Evolutionary conservation across 1,140 invertebrate species (phyloP), one percentile per base, ranked within the genome.

Genomic region (Zaprionus ghesquierei): DNA sequence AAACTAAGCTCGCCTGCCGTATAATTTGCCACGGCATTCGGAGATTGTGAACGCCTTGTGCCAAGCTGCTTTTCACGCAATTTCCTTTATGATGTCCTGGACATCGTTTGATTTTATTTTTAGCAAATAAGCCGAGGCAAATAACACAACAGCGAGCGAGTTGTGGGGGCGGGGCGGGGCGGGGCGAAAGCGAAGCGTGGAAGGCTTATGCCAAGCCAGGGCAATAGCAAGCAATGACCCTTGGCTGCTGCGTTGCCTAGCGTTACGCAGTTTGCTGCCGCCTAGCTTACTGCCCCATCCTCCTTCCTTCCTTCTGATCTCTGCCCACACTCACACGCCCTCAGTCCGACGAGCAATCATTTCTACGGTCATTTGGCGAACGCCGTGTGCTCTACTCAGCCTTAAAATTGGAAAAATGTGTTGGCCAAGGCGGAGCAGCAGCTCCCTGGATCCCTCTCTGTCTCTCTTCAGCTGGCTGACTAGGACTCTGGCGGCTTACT

Each of bases 351-450:
- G 61, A 79, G 82, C 82, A 87, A 87, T 87, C 84, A 87, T 87
- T 87, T 87, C 82, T 79, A 87, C 75, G 82, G 84, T 87, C 84
- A 87, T 87, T 87, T 87, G 84, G 82, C 84, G 82, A 76, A 51
- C 75, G 71, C 82, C 79, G 81, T 81, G 81, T 75, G 82, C 82
- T 65, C 78, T 82, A 79, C 85, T 89, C 85, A 89, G 84, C 84
- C 84, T 89, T 89, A 80, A 89, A 89, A 89, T 89, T 89, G 85
- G 79, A 89, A 89, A 87, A 81, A 82, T 85, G 80, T 76, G 80
- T 74, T 82, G 55, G 80, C 71, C 54, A 77, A 69, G 59, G 12
- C 41, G 18, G 22, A 38, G 25, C 29, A 18, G 20, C 31, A 33
- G 31, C n/a, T 41, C 35, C n/a, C 35, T 15, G 35, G 35, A 41